Percentiles rank a stretch among this genome's conserved stretches.
These are phyloP conservation scores for Macrophya alboannulata DNA, from an alignment of 2,888 invertebrate genomes.

Conservation along the genomic window DNA sequence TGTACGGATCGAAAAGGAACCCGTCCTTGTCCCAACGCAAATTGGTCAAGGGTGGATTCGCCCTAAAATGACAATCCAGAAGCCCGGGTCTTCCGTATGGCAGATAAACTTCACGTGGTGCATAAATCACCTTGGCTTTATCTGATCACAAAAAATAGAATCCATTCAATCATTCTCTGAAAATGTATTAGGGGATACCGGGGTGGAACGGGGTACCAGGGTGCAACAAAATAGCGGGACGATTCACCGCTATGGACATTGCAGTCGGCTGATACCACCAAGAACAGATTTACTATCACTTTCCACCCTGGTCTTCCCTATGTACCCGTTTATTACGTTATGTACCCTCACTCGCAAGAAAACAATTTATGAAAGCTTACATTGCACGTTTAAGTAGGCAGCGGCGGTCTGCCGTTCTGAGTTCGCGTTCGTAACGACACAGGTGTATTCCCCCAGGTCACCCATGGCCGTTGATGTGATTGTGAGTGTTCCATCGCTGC, in stretches of 20 bases:
- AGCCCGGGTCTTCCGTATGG: constrained; percentile 92
- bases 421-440: constrained; percentile 89
- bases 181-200: not conserved
- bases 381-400: constrained; percentile 95
- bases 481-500: constrained; percentile 90
- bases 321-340: not conserved
- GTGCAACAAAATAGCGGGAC: no score
- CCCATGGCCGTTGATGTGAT: constrained; percentile 90
- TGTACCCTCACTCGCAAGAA: not conserved
- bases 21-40: constrained; percentile 97
- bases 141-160: constrained; percentile 82
- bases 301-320: not conserved
- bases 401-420: constrained; percentile 90
- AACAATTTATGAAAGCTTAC: constrained; percentile 82
- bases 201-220: no score
- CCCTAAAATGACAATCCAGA: constrained; percentile 95
- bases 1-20: constrained; percentile 94
- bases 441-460: constrained; percentile 94
- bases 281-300: no score
- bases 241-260: no score
- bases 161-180: not conserved
- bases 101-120: constrained; percentile 92
- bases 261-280: no score
- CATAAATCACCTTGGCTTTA: constrained; percentile 94
- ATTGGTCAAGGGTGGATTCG: constrained; percentile 95